Percentiles rank a stretch among this genome's conserved stretches.
These are phyloP conservation scores for Drosophila pachea DNA, from an alignment of 1,140 invertebrate genomes.

Conservation along the genomic window DNA sequence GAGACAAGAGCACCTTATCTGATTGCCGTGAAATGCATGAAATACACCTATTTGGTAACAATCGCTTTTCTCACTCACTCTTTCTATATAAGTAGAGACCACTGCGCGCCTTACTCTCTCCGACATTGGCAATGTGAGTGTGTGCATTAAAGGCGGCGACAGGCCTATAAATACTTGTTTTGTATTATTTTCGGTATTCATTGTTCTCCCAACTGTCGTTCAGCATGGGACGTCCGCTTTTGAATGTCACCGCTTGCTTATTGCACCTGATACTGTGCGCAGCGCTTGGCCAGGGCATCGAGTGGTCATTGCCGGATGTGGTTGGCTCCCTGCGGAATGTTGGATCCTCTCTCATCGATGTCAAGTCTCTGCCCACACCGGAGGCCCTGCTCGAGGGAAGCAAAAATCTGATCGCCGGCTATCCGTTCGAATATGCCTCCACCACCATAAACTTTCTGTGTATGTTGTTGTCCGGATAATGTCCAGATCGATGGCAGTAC, in stretches of 20 bases:
- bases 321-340: conserved; percentile 41
- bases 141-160: neutral
- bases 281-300: conserved; percentile 8
- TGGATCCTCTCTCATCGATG: conserved; percentile 43
- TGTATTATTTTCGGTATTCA: conserved; percentile 56
- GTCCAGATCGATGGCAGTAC: no score
- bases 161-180: conserved; percentile 54
- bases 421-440: conserved; percentile 71
- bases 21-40: conserved; percentile 50
- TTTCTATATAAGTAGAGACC: neutral
- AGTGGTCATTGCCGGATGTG: conserved; percentile 51
- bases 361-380: conserved; percentile 65
- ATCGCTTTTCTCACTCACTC: conserved; percentile 8
- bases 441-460: conserved; percentile 62
- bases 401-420: conserved; percentile 69
- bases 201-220: conserved; percentile 28
- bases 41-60: conserved; percentile 62
- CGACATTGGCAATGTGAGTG: neutral
- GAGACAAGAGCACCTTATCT: conserved; percentile 71
- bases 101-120: conserved; percentile 6
- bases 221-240: conserved; percentile 39
- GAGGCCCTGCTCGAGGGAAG: conserved; percentile 58
- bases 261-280: conserved; percentile 24
- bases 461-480: conserved; percentile 38
- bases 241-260: neutral